Evolutionary conservation across 2,113 vertebrate genomes (phyloP).

Genomic region (Lasiurus borealis): DNA sequence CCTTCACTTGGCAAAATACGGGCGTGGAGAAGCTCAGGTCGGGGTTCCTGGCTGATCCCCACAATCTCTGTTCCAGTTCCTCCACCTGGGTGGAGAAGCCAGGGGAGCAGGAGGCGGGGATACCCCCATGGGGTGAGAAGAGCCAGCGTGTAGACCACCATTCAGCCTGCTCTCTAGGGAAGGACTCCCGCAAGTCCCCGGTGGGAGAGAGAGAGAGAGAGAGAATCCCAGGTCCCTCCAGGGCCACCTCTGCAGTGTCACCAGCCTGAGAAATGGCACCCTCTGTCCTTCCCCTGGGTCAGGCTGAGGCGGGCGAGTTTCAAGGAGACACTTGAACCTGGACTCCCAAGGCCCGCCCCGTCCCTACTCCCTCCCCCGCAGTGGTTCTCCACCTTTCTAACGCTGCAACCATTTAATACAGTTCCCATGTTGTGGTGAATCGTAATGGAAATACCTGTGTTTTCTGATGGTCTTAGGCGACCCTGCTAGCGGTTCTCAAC

Average conservation of each 20-base stretch:
- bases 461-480: no score
- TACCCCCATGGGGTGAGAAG: background rate
- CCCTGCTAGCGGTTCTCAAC: no score
- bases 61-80: background rate
- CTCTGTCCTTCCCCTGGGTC: fast-evolving
- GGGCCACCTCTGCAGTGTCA: fast-evolving
- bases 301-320: background rate
- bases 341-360: background rate
- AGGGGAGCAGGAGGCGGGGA: background rate
- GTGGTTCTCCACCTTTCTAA: no score
- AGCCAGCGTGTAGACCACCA: background rate
- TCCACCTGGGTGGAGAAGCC: background rate
- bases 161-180: no score
- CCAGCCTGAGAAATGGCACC: background rate
- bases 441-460: no score
- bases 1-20: background rate
- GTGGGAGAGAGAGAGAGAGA: no score
- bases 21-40: background rate
- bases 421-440: no score
- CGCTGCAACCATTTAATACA: no score
- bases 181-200: no score
- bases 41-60: background rate
- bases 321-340: background rate
- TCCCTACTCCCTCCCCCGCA: background rate
- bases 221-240: no score